Evolutionary conservation across 2,888 invertebrate species (phyloP), one percentile per base, ranked within the genome.

Genomic region (Apodemia zela): DNA sequence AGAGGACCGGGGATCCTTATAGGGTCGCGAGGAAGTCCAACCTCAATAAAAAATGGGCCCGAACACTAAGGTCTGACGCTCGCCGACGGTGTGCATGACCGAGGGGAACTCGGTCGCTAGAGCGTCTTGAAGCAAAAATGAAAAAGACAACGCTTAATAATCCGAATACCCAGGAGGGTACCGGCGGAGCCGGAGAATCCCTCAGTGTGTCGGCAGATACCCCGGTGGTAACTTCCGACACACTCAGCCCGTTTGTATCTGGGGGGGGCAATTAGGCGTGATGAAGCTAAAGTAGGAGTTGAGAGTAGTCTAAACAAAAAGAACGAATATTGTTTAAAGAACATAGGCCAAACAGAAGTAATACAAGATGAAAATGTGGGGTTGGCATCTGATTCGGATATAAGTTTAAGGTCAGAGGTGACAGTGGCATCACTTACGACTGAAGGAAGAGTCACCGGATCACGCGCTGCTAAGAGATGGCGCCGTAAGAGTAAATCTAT

Each of bases 401-500:
- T 18, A 18, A 49, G 49, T 18, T 49, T 49, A 2, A 17, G 49
- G 10, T 49, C n/a, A 65, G n/a, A 63, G 60, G n/a, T 58, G 35
- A 13, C 51, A 60, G 51, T 68, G 66, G 11, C 58, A 15, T 33
- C 38, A 13, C 17, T 66, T 65, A 38, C 62, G 66, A 2, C 63
- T 61, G 7, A 10, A 33, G 2, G 62, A 62, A 0, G 8, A 3
- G 25, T 68, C 64, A 33, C 67, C 3, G 18, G 49, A 18, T 64
- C 1, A 2, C 35, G 5, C 7, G 10, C 10, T 70, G 69, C 67
- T 66, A 66, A 54, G 47, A 60, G 33, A 62, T 63, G 7, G 67
- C 49, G 49, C 18, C 18, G 18, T 2, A 49, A 49, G 11, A 49
- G 18, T 10, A 49, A 49, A 15, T 49, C 49, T 2, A 49, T 49